Evolutionary conservation across 2,888 invertebrate genomes (phyloP), one percentile per base, ranked within the genome.

Genomic region (Eudemis profundana): DNA sequence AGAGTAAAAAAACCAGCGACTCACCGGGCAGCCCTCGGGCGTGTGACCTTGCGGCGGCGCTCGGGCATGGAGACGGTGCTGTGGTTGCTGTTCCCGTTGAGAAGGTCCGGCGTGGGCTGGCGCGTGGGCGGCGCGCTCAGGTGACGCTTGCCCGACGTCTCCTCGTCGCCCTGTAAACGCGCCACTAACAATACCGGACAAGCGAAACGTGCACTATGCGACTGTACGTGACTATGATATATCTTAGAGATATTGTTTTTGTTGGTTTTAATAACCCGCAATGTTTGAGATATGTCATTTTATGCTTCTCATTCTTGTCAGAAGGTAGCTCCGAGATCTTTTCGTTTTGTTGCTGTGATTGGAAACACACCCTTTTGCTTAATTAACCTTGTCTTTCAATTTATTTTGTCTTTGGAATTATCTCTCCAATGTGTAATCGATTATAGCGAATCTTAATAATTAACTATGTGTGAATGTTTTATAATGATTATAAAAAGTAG

Each of bases 41-140:
- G 72, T 8, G 89, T 80, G 65, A 89, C 86, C 69, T 90, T 90
- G 68, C 90, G 75, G 56, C 91, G 78, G n/a, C 91, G 84, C 77
- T 91, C 92, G 19, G 92, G 92, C 75, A 92, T 76, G 53, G 92
- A 91, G 62, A 74, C 86, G 33, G 90, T 90, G 76, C 92, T 92
- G 75, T 90, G 91, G 79, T 92, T 92, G 78, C 91, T 91, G 78
- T 92, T 91, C 14, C 92, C 90, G 73, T 92, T 92, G 69, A 90
- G 83, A 70, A 92, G 74, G 76, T 92, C 92, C 1, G 92, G 92
- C 66, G 92, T 92, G 61, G 89, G 78, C 66, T 89, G 90, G 44
- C 92, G 80, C 70, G 92, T 91, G 49, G 92, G 90, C 63, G 92
- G 92, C 68, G 92, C 92, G 72, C 91, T 91, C 56, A 89, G 70